Conservation (phyloP, 2,797 vertebrate genomes). For the Kryptopterus vitreolus region DNA sequence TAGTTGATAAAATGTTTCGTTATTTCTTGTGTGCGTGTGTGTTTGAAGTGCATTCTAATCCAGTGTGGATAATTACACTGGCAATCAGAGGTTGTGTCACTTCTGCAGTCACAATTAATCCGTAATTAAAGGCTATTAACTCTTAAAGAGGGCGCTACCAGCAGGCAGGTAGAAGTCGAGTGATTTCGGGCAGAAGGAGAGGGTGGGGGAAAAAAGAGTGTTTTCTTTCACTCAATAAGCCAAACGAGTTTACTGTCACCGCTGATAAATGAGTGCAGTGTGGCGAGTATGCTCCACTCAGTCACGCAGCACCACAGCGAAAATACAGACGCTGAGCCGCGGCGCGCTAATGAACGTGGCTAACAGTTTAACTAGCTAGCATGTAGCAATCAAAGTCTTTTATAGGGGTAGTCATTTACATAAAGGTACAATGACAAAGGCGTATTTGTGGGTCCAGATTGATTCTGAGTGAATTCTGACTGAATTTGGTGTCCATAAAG, state of each 20-base stretch:
- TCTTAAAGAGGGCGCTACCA: neutral
- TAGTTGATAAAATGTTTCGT: neutral
- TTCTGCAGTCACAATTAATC: conserved; percentile 55
- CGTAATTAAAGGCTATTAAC: conserved; percentile 45
- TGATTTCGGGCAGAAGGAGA: neutral
- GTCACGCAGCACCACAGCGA: conserved; percentile 28
- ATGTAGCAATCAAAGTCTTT: neutral
- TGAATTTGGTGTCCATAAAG: neutral
- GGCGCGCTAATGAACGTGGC: neutral
- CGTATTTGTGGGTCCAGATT: neutral
- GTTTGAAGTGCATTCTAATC: conserved; percentile 29
- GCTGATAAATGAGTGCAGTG: conserved; percentile 61
- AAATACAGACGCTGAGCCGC: conserved; percentile 24
- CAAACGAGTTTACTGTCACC: conserved; percentile 52
- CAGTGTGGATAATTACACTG: conserved; percentile 61
- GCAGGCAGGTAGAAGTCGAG: neutral
- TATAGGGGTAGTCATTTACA: neutral
- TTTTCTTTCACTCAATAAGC: conserved; percentile 59
- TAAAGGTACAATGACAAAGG: neutral
- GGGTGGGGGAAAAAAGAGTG: neutral
- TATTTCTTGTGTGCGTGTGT: neutral
- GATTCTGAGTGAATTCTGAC: too few species aligned
- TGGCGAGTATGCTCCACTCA: conserved; percentile 40
- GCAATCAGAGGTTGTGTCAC: conserved; percentile 60
- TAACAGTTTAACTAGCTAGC: conserved; percentile 11